Percentiles rank a stretch among this genome's conserved stretches.
phyloP scores from a whole-genome alignment of 2,888 invertebrate genomes.

The Priocnemis perturbator region DNA sequence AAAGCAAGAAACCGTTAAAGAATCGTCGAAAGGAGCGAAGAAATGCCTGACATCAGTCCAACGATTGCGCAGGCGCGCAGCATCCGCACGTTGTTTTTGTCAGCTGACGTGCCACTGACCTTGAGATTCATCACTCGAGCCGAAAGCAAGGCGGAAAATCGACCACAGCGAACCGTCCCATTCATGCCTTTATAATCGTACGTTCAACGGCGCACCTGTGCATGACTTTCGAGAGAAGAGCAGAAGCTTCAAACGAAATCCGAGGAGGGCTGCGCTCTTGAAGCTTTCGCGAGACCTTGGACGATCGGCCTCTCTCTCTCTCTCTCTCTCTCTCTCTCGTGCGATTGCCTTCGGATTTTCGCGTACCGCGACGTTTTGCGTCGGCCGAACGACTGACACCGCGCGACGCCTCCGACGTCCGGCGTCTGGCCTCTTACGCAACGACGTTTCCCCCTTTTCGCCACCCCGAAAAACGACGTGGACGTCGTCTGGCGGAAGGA shows the following conservation, averaged over 20 bases:
- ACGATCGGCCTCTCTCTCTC: too few relatives aligned
- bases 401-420: conserved; percentile 61
- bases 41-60: neutral
- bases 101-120: conserved; percentile 37
- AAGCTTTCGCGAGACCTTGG: too few relatives aligned
- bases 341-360: too few relatives aligned
- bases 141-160: too few relatives aligned
- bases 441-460: conserved; percentile 40
- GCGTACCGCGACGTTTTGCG: conserved; percentile 62
- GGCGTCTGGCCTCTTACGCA: conserved; percentile 70
- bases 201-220: too few relatives aligned
- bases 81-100: conserved; percentile 11
- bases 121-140: conserved; percentile 26
- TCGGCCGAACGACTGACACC: conserved; percentile 66
- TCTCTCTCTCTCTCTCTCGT: too few relatives aligned
- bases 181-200: neutral
- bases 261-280: too few relatives aligned
- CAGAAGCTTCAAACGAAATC: too few relatives aligned
- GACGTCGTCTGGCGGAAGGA: conserved; percentile 40
- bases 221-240: too few relatives aligned
- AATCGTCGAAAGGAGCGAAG: too few relatives aligned
- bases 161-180: neutral
- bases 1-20: too few relatives aligned
- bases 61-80: conserved; percentile 26
- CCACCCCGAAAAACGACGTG: conserved; percentile 29